Evolutionary conservation across 2,888 invertebrate species (phyloP).

Genomic region (Agrypnus murinus): DNA sequence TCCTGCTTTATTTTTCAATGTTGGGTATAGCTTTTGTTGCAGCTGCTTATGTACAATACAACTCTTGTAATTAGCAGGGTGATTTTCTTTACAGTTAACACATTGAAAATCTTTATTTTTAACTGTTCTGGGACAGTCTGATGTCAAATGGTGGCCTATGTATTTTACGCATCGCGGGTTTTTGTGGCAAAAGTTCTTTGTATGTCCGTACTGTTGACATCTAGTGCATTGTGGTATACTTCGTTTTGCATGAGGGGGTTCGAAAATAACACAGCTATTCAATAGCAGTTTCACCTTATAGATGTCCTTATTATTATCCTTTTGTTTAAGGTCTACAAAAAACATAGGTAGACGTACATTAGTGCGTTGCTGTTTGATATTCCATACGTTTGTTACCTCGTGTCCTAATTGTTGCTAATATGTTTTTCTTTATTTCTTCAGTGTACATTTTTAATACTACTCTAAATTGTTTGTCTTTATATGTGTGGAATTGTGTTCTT

Average conservation of each 20-base stretch:
- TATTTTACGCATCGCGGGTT: no score
- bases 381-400: no score
- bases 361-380: no score
- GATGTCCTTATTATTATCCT: not conserved
- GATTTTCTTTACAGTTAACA: no score
- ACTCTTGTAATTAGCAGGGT: not conserved
- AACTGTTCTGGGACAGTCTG: slow-evolving; percentile 7
- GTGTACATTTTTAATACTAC: slow-evolving; percentile 1
- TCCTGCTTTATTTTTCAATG: slow-evolving; percentile 18
- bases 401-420: no score
- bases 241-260: not conserved
- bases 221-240: no score
- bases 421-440: slow-evolving; percentile 8
- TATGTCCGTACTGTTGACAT: no score
- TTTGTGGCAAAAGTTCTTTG: no score
- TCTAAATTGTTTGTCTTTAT: slow-evolving; percentile 5
- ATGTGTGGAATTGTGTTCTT: slow-evolving; percentile 2
- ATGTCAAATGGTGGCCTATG: not conserved
- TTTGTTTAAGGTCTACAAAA: no score
- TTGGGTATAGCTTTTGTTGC: no score
- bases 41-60: slow-evolving; percentile 3
- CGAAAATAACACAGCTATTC: not conserved
- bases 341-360: no score
- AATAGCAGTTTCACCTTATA: no score
- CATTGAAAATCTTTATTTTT: slow-evolving; percentile 8